Evolutionary conservation across 2,797 vertebrate species (phyloP).

Genomic region (Brachyalestes nurse): DNA sequence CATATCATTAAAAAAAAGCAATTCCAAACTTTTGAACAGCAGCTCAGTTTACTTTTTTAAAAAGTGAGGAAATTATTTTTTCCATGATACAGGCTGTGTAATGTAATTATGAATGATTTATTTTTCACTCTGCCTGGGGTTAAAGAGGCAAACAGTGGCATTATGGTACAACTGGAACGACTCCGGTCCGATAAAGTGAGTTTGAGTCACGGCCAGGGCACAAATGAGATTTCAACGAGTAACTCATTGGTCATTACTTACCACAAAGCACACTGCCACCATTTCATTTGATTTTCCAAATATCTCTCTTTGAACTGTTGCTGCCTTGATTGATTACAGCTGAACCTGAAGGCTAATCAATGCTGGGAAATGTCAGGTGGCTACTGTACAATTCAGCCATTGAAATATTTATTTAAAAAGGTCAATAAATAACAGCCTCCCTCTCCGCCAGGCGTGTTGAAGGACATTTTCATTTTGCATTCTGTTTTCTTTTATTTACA

Average conservation of each 20-base stretch:
- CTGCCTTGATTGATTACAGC: constrained; percentile 25
- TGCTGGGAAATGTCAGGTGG: constrained; percentile 44
- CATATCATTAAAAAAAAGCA: too few relatives aligned
- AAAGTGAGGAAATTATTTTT: too few relatives aligned
- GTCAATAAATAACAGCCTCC: constrained; percentile 24
- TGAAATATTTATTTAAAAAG: constrained; percentile 42
- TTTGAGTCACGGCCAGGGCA: neutral
- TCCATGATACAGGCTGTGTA: neutral
- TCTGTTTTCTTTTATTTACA: constrained; percentile 21
- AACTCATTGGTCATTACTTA: constrained; percentile 2
- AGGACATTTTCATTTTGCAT: neutral
- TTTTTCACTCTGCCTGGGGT: neutral
- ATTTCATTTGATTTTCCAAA: constrained; percentile 13
- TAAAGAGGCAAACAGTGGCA: neutral
- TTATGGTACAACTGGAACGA: neutral
- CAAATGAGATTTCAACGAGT: neutral
- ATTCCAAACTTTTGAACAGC: too few relatives aligned
- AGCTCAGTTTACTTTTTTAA: too few relatives aligned
- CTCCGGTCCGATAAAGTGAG: neutral
- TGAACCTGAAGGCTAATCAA: constrained; percentile 41
- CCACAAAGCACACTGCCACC: neutral
- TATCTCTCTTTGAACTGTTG: constrained; percentile 22
- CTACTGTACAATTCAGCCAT: constrained; percentile 30
- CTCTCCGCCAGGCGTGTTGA: neutral
- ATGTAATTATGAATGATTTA: neutral